A percentile compares a stretch with the other conserved stretches of the same genome.
phyloP scores from a whole-genome alignment of 2,888 invertebrate genomes.

The Drosophila pullipes region DNA sequence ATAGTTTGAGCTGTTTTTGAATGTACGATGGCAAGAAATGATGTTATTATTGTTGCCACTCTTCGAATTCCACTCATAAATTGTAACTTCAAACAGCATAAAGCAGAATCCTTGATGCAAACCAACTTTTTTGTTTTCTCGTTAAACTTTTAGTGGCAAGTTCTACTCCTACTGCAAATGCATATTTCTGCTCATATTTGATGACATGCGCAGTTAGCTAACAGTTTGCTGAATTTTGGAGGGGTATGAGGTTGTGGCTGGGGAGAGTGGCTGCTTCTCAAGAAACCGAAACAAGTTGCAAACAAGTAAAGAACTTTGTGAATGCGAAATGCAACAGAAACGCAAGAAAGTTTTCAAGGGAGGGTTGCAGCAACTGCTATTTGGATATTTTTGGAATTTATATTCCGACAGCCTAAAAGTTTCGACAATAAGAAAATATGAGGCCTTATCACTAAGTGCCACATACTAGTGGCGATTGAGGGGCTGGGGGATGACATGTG shows the following conservation, averaged over 20 bases:
- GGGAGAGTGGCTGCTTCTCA: slow-evolving; percentile 2
- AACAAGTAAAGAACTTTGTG: slow-evolving; percentile 55
- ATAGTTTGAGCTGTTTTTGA: slow-evolving; percentile 3
- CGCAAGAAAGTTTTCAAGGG: slow-evolving; percentile 48
- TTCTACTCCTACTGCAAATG: slow-evolving; percentile 43
- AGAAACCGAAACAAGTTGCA: slow-evolving; percentile 69
- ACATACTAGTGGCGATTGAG: not conserved
- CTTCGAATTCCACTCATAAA: slow-evolving; percentile 46
- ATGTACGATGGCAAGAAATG: not conserved
- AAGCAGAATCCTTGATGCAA: slow-evolving; percentile 40
- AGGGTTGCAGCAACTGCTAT: slow-evolving; percentile 19
- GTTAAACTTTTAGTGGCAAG: slow-evolving; percentile 40
- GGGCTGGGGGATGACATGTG: slow-evolving; percentile 33
- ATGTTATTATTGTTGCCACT: slow-evolving; percentile 10
- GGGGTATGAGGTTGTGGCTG: not conserved
- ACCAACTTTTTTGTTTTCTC: slow-evolving; percentile 9
- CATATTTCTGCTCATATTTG: slow-evolving; percentile 68
- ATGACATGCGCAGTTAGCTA: slow-evolving; percentile 58
- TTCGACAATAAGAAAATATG: slow-evolving; percentile 54
- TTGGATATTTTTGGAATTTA: slow-evolving; percentile 51
- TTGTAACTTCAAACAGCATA: slow-evolving; percentile 54
- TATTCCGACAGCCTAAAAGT: slow-evolving; percentile 44
- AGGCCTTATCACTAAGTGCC: slow-evolving; percentile 29
- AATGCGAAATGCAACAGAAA: slow-evolving; percentile 60
- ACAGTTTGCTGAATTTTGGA: not conserved